These are phyloP conservation scores for Cacoxenus indagator DNA, from an alignment of 2,888 invertebrate genomes.

Conservation along the genomic window DNA sequence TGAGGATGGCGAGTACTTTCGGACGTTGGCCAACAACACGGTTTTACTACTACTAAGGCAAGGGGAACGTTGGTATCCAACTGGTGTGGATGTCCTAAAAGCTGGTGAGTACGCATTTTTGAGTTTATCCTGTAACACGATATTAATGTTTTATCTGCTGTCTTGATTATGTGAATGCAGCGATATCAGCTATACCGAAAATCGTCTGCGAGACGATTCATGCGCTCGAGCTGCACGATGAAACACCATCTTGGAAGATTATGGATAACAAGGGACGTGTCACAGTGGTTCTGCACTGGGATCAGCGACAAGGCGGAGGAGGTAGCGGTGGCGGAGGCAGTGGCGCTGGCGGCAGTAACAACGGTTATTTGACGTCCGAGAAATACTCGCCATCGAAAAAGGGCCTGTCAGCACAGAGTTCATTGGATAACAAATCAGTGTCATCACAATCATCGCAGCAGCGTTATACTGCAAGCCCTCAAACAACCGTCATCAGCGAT, in stretches of 20 bases:
- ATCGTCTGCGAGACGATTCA: slow-evolving; percentile 98
- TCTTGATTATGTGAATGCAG: slow-evolving; percentile 74
- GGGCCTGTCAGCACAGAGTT: slow-evolving; percentile 74
- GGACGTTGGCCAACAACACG: slow-evolving; percentile 92
- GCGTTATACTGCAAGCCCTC: slow-evolving; percentile 79
- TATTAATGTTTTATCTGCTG: neutral
- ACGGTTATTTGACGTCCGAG: slow-evolving; percentile 66
- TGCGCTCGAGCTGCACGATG: slow-evolving; percentile 95
- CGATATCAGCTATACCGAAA: slow-evolving; percentile 94
- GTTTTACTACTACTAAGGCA: slow-evolving; percentile 88
- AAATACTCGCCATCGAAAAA: slow-evolving; percentile 72
- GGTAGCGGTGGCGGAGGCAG: slow-evolving; percentile 71
- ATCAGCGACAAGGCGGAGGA: slow-evolving; percentile 81
- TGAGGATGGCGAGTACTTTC: slow-evolving; percentile 96
- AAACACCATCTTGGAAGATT: slow-evolving; percentile 97
- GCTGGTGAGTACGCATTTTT: slow-evolving; percentile 82
- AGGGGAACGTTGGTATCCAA: slow-evolving; percentile 94
- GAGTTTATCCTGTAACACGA: neutral
- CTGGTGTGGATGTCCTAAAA: slow-evolving; percentile 93
- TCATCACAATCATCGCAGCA: slow-evolving; percentile 69
- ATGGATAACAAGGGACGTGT: slow-evolving; percentile 98
- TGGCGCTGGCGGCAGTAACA: slow-evolving; percentile 69
- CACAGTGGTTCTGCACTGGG: slow-evolving; percentile 97
- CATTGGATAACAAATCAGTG: slow-evolving; percentile 76
- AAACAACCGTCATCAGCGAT: slow-evolving; percentile 95